Percentiles rank a stretch among this genome's conserved stretches.
These are phyloP conservation scores for Andrena cerasifolii DNA, from an alignment of 1,140 invertebrate species.

Conservation along the genomic window DNA sequence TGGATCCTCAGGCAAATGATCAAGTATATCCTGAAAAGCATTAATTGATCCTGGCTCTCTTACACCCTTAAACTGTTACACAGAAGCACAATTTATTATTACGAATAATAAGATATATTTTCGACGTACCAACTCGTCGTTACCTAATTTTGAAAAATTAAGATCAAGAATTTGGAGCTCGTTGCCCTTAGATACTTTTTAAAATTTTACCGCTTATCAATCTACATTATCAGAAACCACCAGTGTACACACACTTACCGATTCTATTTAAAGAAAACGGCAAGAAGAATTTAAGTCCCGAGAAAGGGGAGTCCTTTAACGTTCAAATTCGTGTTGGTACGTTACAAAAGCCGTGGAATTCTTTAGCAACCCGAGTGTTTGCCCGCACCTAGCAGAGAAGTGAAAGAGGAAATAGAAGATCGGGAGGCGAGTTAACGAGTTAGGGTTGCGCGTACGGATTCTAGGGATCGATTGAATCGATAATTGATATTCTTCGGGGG, in stretches of 20 bases:
- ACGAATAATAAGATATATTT: too few relatives aligned
- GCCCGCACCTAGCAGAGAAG: neutral
- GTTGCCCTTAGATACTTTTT: too few relatives aligned
- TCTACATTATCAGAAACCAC: too few relatives aligned
- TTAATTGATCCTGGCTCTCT: neutral
- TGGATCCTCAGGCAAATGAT: slow-evolving; percentile 76
- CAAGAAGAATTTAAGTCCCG: neutral
- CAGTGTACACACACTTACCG: too few relatives aligned
- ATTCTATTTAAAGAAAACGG: too few relatives aligned
- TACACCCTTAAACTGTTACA: too few relatives aligned
- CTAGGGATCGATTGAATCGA: slow-evolving; percentile 62
- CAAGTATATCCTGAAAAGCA: slow-evolving; percentile 75
- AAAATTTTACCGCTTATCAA: too few relatives aligned
- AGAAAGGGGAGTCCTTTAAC: neutral
- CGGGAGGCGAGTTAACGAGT: slow-evolving; percentile 49
- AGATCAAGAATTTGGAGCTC: too few relatives aligned
- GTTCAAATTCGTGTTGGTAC: neutral
- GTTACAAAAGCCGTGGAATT: neutral
- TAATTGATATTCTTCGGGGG: slow-evolving; percentile 58
- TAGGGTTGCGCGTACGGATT: slow-evolving; percentile 26
- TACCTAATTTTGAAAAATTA: too few relatives aligned
- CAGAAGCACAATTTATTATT: too few relatives aligned
- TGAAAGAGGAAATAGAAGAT: slow-evolving; percentile 38
- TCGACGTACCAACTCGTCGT: too few relatives aligned
- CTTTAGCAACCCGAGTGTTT: neutral